Conservation (phyloP, 1,140 invertebrate species). For the Scaptomyza graminum region DNA sequence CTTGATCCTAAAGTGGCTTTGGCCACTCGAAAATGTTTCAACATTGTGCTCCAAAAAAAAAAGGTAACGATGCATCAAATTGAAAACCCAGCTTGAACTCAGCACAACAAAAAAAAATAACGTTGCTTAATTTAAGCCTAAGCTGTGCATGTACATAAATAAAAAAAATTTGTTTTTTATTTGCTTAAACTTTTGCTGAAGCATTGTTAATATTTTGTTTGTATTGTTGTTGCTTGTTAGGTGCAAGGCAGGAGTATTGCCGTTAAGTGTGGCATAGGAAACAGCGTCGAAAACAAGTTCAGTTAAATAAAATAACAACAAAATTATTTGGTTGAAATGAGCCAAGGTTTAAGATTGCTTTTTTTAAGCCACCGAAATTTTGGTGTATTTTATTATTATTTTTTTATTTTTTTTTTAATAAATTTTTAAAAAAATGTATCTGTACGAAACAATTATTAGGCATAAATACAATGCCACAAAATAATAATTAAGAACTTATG, state of each 20-base stretch:
- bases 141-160: background rate
- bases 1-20: slow-evolving; percentile 53
- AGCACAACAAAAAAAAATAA: slow-evolving; percentile 7
- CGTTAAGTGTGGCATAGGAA: slow-evolving; percentile 18
- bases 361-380: slow-evolving; percentile 13
- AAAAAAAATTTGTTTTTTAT: slow-evolving; percentile 32
- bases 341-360: slow-evolving; percentile 18
- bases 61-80: slow-evolving; percentile 80
- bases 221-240: slow-evolving; percentile 19
- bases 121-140: slow-evolving; percentile 41
- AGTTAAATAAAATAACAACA: slow-evolving; percentile 14
- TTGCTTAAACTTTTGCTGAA: slow-evolving; percentile 60
- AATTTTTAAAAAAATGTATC: too few species aligned
- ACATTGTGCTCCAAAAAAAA: slow-evolving; percentile 51
- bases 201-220: slow-evolving; percentile 64
- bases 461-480: too few species aligned
- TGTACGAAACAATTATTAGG: too few species aligned
- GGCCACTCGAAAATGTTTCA: slow-evolving; percentile 62
- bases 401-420: background rate
- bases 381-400: background rate
- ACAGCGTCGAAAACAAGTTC: slow-evolving; percentile 23
- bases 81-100: slow-evolving; percentile 38
- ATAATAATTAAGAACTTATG: too few species aligned
- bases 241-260: background rate
- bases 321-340: slow-evolving; percentile 18